Base-by-base conservation (phyloP, 2,113 vertebrate species). In the Otus sunia region DNA sequence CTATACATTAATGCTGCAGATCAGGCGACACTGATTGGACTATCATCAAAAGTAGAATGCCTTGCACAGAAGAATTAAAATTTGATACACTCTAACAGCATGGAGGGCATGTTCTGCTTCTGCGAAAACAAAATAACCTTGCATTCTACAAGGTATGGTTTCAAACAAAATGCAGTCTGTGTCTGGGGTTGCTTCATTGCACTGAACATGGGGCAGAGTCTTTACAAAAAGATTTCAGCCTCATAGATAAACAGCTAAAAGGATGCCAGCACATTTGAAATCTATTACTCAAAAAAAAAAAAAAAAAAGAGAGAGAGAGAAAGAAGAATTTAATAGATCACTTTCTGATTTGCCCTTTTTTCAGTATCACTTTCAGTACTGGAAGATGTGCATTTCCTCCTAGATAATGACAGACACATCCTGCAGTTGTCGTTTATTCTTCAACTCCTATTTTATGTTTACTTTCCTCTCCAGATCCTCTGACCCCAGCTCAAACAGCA, bases 361-460 rank as follows among this genome's bases (percentile, higher is more conserved):
- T 34, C 34, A 86, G 90, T 89, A 88, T 91, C 85, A 50, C 69
- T 90, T 94, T 90, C 73, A 77, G 90, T 62, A 62, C 58, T 94
- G 90, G 88, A 95, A 95, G 6, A 79, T 3, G 1, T 21, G 22
- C 1, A 5, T 67, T 84, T 91, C 90, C 94, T 96, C 81, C 74
- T n/a, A 87, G 87, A 50, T 41, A 92, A 45, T 10, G 56, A 94
- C 50, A 91, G 58, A 89, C 23, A 82, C 45, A 86, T 92, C 83
- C 94, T 92, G 88, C 87, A 69, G 76, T 15, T 55, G 69, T 67
- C 14, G 5, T 89, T 89, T 94, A 67, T 68, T 90, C 80, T 86
- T 92, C 94, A 88, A 91, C 91, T 96, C 37, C 67, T 49, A 18
- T 97, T 97, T 96, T 95, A 95, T 94, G 68, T 94, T 81, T 91